Base-by-base conservation (phyloP, 2,888 invertebrate genomes). In the Agriopis leucophaearia region DNA sequence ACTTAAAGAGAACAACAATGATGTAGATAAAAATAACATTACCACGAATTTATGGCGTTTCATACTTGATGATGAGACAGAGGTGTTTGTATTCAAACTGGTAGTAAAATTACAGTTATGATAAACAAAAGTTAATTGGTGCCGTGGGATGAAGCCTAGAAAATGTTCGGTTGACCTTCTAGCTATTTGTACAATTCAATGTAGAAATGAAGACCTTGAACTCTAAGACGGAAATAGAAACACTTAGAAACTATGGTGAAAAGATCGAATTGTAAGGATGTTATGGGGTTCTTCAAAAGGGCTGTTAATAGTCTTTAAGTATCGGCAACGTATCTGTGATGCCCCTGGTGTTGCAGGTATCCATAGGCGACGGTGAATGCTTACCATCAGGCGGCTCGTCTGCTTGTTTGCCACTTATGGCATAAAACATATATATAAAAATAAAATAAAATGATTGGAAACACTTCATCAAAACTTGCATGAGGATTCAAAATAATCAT, bases 51-150 rank as follows among this genome's bases (percentile, higher is more conserved):
- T 68, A 69, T 55, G 50, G 67, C 38, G 63, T 47, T 50, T 60
- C 59, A 60, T 56, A 51, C 56, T 47, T 56, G 51, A 61, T 42
- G 36, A 66, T 66, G 64, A 66, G 58, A 69, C 48, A 56, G 48
- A 38, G 62, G 59, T 62, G 62, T 68, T 62, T 51, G 44, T 38
- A 64, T 56, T 42, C 56, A 68, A 68, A 60, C 15, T 44, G 35
- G 62, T 57, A 66, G 64, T 66, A 71, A 61, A 65, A 58, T 64
- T 54, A 77, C 82, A 79, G 83, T 83, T 83, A 84, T 68, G 69
- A 79, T 79, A 82, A 81, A 85, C 81, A 84, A 84, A 51, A 83
- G 80, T 81, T 82, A 81, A 87, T 86, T 86, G 75, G 77, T 76
- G 71, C 81, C 86, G 86, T 86, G 87, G 76, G 86, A 86, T 72